A percentile compares a stretch with the other conserved stretches of the same genome.
Evolutionary conservation across 2,888 invertebrate genomes (phyloP).

Genomic region (Phalangium opilio): DNA sequence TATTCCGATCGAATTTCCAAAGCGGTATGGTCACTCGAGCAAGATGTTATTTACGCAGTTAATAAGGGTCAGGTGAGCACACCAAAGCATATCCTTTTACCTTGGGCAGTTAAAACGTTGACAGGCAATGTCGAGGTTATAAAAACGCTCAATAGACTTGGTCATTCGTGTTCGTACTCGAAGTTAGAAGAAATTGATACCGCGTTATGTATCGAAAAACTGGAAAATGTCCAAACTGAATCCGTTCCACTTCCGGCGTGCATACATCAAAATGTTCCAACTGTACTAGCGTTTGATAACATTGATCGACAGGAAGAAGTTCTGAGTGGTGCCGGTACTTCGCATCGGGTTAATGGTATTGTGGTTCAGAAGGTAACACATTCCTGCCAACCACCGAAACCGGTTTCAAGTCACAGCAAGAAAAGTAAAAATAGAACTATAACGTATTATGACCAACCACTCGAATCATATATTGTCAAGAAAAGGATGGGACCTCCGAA

Average conservation of each 20-base stretch:
- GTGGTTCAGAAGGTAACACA: constrained; percentile 13
- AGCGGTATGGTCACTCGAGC: background rate
- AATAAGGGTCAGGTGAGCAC: background rate
- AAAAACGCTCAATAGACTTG: background rate
- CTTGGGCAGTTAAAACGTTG: background rate
- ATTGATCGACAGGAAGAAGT: constrained; percentile 21
- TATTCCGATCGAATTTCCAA: too few relatives aligned
- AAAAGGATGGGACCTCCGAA: background rate
- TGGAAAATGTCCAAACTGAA: background rate
- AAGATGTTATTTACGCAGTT: background rate
- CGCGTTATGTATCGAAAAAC: background rate
- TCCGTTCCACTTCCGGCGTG: constrained; percentile 4
- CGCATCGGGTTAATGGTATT: constrained; percentile 21
- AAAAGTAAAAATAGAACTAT: background rate
- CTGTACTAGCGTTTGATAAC: constrained; percentile 19
- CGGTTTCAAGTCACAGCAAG: background rate
- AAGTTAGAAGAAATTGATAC: background rate
- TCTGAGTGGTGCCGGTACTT: constrained; percentile 18
- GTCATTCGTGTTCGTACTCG: background rate
- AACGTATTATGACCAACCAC: background rate
- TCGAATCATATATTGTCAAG: background rate
- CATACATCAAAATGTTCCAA: constrained; percentile 13
- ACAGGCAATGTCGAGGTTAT: background rate
- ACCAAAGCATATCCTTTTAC: background rate
- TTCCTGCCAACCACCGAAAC: constrained; percentile 7